Evolutionary conservation across 2,113 vertebrate species (phyloP), one percentile per base, ranked within the genome.

Genomic region (Hypanus sabinus): DNA sequence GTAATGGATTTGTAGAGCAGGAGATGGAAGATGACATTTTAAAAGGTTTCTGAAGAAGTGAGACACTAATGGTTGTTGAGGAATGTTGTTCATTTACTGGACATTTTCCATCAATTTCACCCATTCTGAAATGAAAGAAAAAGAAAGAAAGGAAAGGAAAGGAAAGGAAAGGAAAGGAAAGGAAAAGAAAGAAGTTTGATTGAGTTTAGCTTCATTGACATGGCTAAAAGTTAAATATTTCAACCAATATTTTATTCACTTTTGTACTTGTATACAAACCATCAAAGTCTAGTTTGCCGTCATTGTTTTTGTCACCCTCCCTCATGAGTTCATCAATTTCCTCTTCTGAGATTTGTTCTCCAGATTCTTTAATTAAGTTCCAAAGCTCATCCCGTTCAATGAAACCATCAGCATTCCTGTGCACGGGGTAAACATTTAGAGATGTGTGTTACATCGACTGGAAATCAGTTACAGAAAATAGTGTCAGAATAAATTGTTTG

Each of bases 291-390:
- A 99, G 98, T 96, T 98, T 98, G 95, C 98, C 98, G 0, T 99
- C 99, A 0, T 97, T 95, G 97, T 99, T 99, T 94, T 99, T 99
- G 97, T 99, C 98, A 0, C 98, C 99, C 5, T 99, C 98, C 95
- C 97, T 99, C 97, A 99, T 96, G 95, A 99, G 96, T 94, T 99
- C 98, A 79, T 99, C 98, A 20, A 99, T 97, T 96, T 99, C 99
- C 0, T 98, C 98, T 1, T 98, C 98, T 0, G 98, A 95, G 96
- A 99, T 97, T 0, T 95, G 2, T 96, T 99, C 98, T 0, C 98
- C 99, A 0, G 97, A 97, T 94, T 97, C 97, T 95, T 97, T 97
- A 96, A 99, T 97, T 96, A 99, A 98, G 94, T 97, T 96, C 0
- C 97, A 96, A 95, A 99, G 98, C 96, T 99, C 98, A 16, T 99